phyloP scores from a whole-genome alignment of 2,888 invertebrate genomes.

The Lysandra coridon region DNA sequence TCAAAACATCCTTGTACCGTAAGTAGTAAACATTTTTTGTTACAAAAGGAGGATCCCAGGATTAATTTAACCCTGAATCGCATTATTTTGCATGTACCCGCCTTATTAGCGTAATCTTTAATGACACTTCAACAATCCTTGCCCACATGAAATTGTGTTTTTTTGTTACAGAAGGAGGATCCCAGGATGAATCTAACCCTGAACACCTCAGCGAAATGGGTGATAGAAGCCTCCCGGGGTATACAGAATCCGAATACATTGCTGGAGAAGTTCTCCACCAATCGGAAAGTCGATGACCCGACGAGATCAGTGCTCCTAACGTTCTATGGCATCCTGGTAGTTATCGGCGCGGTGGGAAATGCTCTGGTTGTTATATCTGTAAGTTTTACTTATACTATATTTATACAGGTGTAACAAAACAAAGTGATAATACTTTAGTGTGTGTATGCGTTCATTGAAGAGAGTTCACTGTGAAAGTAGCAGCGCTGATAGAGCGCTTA shows the following conservation, averaged over 20 bases:
- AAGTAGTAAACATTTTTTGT: no score
- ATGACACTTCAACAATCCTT: background rate
- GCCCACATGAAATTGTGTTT: background rate
- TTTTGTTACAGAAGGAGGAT: conserved; percentile 60
- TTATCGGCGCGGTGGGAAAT: conserved; percentile 92
- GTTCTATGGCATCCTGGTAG: conserved; percentile 87
- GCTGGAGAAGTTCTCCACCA: conserved; percentile 83
- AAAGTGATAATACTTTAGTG: no score
- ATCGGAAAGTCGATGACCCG: conserved; percentile 86
- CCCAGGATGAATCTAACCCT: conserved; percentile 64
- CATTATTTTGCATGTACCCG: no score
- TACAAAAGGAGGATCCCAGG: no score
- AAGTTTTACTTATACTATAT: conserved; percentile 47
- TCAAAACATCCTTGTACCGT: no score
- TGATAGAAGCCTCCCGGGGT: conserved; percentile 68
- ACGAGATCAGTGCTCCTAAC: conserved; percentile 84
- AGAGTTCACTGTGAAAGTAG: no score
- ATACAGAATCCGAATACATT: conserved; percentile 70
- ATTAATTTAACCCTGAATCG: no score
- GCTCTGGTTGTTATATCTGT: conserved; percentile 88
- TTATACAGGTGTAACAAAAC: no score
- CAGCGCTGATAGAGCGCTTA: no score
- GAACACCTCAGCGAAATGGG: conserved; percentile 68
- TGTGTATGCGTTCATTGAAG: no score
- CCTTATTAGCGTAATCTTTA: no score